Conservation (phyloP, 2,797 vertebrate species). For the Kryptolebias ocellatus region DNA sequence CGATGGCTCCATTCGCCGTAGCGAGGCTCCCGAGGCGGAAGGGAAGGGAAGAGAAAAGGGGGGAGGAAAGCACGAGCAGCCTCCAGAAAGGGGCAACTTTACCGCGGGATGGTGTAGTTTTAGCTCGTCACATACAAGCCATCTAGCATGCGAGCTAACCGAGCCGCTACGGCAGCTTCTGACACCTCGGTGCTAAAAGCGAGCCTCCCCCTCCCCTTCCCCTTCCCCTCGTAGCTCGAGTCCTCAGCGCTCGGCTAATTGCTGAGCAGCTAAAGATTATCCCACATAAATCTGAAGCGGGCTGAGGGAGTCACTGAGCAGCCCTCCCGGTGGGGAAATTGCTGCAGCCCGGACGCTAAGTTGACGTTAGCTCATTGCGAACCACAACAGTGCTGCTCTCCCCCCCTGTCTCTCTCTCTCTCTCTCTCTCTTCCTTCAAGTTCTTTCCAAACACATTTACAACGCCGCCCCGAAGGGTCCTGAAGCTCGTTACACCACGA, state of each 20-base stretch:
- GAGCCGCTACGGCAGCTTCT: constrained; percentile 54
- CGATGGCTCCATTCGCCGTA: constrained; percentile 7
- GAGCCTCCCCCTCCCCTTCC: constrained; percentile 1
- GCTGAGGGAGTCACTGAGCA: background rate
- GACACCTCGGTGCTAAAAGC: constrained; percentile 48
- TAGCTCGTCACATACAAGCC: constrained; percentile 55
- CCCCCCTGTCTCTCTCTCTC: constrained; percentile 38
- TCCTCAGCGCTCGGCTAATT: constrained; percentile 20
- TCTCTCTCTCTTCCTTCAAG: constrained; percentile 57
- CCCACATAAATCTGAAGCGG: background rate
- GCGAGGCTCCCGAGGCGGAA: background rate
- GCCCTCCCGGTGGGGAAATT: background rate
- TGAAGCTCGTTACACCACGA: background rate
- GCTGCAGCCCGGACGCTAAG: constrained; percentile 42
- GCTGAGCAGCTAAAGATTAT: background rate
- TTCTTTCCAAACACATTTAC: constrained; percentile 67
- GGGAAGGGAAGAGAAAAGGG: no score
- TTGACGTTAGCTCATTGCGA: constrained; percentile 62
- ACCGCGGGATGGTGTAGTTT: constrained; percentile 42
- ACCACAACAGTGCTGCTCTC: constrained; percentile 50
- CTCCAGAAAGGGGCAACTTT: constrained; percentile 45
- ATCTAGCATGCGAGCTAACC: constrained; percentile 71
- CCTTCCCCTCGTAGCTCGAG: background rate
- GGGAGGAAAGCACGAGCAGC: constrained; percentile 21
- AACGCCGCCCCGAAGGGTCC: constrained; percentile 24